Evolutionary conservation across 1,140 invertebrate species (phyloP).

Genomic region (Laodelphax striatellus): DNA sequence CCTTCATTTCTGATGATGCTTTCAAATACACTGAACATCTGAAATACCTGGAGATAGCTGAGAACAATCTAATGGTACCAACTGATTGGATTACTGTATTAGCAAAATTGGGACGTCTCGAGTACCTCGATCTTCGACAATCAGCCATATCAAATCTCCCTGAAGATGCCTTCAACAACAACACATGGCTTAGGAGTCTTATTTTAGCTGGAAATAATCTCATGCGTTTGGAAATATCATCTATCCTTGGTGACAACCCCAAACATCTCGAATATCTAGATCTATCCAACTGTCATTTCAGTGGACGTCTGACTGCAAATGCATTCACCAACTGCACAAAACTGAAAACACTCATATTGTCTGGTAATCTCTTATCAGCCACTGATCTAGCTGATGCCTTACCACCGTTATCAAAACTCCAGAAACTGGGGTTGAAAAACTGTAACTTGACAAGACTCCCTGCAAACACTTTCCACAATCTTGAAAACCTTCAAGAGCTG

Average conservation of each 20-base stretch:
- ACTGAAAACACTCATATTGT: conserved; percentile 48
- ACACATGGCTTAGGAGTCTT: conserved; percentile 48
- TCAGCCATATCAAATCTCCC: conserved; percentile 47
- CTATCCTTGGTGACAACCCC: conserved; percentile 50
- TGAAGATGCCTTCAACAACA: conserved; percentile 50
- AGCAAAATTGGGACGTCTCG: conserved; percentile 42
- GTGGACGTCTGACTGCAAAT: conserved; percentile 49
- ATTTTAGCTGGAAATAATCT: conserved; percentile 53
- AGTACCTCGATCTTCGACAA: conserved; percentile 49
- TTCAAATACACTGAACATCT: conserved; percentile 45
- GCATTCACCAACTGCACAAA: conserved; percentile 55
- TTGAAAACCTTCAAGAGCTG: conserved; percentile 40
- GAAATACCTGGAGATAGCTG: conserved; percentile 48
- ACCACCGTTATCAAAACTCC: conserved; percentile 46
- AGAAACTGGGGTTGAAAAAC: conserved; percentile 52
- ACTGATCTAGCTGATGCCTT: conserved; percentile 52
- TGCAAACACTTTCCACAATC: conserved; percentile 46
- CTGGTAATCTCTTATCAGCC: conserved; percentile 53
- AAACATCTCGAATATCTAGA: conserved; percentile 53
- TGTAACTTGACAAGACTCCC: conserved; percentile 49
- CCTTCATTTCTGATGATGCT: conserved; percentile 39
- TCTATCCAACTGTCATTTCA: conserved; percentile 54
- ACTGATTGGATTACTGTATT: conserved; percentile 48
- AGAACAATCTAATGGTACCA: conserved; percentile 40
- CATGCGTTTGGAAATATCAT: conserved; percentile 46